These are phyloP conservation scores for Alethe castanea DNA, from an alignment of 2,113 vertebrate genomes.

Conservation along the genomic window DNA sequence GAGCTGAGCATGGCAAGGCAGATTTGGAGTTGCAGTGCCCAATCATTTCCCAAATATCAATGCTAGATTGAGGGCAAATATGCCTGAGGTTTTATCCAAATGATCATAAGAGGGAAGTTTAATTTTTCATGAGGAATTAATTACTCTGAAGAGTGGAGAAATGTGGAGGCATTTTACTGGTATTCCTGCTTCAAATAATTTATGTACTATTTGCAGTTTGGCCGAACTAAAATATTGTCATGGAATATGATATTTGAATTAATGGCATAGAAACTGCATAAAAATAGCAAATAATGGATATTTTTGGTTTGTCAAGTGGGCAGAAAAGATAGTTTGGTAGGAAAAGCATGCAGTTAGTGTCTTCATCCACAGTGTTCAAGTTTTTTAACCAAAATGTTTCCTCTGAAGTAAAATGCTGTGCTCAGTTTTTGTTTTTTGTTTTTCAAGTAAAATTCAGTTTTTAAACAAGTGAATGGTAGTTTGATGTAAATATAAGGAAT, in stretches of 20 bases:
- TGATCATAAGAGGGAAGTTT: background rate
- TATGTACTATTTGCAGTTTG: background rate
- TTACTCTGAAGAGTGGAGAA: background rate
- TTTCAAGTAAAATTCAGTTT: background rate
- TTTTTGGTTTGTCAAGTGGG: background rate
- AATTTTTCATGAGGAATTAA: background rate
- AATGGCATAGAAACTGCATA: rapidly evolving
- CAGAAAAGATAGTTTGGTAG: background rate
- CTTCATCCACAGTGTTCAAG: background rate
- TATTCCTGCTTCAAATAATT: background rate
- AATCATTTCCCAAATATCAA: background rate
- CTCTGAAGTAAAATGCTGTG: background rate
- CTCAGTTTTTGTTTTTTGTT: background rate
- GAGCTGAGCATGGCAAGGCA: background rate
- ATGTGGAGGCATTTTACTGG: background rate
- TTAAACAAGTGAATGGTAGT: background rate
- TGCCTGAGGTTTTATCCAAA: background rate
- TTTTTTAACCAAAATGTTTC: background rate
- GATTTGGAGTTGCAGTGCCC: background rate
- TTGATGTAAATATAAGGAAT: background rate
- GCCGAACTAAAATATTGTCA: background rate
- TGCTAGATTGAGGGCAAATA: background rate
- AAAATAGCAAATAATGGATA: background rate
- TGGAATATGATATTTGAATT: background rate
- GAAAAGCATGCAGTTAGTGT: background rate